Base-by-base conservation (phyloP, 2,888 invertebrate genomes). In the Zeuzera pyrina region DNA sequence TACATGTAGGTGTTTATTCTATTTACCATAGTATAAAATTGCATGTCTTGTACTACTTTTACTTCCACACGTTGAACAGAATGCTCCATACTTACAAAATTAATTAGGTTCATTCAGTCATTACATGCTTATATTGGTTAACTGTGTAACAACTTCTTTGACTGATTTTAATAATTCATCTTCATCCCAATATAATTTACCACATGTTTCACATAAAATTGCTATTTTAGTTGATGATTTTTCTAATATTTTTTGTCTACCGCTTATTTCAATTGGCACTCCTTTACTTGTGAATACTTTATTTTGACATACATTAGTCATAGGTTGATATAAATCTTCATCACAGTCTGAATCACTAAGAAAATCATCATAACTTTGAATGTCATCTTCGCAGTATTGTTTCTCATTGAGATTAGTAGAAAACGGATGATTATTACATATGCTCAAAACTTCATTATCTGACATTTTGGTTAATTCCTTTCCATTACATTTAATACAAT, bases 141-240 rank as follows among this genome's bases (percentile, higher is more conserved):
- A 12, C 12, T 25, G 12, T 11, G 12, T 6, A 30, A 12, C 30
- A 16, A 33, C 12, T 12, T 32, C 32, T 24, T 23, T 47, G 28
- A 68, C 60, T 31, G 59, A 42, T 47, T 64, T 62, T 23, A 70
- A 42, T 13, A 68, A 41, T 28, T 59, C 52, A 49, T 81, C 73
- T 41, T 62, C 69, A 47, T 90, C 89, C 90, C 92, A 93, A 63
- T 88, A 92, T 30, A 91, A 79, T 60, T 89, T 90, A 0, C 93
- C 93, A 72, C 93, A 94, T 15, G 57, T 60, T 43, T 88, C 87
- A 69, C 94, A 94, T 16, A 91, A 69, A 45, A 88, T 87, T 55
- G 89, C 91, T 35, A 79, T 45, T 33, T 87, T 83, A 12, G 84
- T 71, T 33, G 72, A 66, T 47, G 76, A 47, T 30, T 83, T 64